A percentile compares a stretch with the other conserved stretches of the same genome.
phyloP scores from a whole-genome alignment of 2,113 vertebrate species.

The Podocnemis expansa region DNA sequence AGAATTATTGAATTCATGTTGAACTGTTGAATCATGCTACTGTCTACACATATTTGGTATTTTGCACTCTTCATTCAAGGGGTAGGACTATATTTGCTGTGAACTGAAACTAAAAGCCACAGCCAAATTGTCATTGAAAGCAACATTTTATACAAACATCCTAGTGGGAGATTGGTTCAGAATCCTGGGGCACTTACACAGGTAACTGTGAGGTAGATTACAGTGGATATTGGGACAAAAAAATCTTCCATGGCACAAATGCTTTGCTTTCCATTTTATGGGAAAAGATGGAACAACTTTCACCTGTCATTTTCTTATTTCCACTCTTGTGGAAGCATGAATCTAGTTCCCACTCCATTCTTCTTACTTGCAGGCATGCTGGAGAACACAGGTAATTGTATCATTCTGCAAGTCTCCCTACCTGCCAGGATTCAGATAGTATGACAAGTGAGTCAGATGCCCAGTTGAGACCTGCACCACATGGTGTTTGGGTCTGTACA shows the following conservation, averaged over 20 bases:
- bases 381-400: background rate
- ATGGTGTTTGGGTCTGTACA: background rate
- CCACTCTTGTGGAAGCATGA: too few relatives aligned
- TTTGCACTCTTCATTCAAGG: background rate
- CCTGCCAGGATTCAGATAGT: background rate
- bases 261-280: background rate
- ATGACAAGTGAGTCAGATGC: background rate
- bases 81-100: background rate
- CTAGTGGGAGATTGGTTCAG: background rate
- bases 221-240: too few relatives aligned
- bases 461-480: background rate
- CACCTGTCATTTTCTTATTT: background rate
- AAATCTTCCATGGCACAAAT: background rate
- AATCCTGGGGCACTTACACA: background rate
- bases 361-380: background rate
- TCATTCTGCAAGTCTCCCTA: background rate
- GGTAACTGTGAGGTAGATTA: background rate
- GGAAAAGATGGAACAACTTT: background rate
- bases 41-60: background rate
- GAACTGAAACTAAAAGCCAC: background rate
- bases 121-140: background rate
- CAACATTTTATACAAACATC: background rate
- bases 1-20: background rate
- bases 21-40: background rate
- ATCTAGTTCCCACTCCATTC: background rate